A percentile compares a stretch with the other conserved stretches of the same genome.
Evolutionary conservation across 2,113 vertebrate species (phyloP).

Genomic region (Astur gentilis): DNA sequence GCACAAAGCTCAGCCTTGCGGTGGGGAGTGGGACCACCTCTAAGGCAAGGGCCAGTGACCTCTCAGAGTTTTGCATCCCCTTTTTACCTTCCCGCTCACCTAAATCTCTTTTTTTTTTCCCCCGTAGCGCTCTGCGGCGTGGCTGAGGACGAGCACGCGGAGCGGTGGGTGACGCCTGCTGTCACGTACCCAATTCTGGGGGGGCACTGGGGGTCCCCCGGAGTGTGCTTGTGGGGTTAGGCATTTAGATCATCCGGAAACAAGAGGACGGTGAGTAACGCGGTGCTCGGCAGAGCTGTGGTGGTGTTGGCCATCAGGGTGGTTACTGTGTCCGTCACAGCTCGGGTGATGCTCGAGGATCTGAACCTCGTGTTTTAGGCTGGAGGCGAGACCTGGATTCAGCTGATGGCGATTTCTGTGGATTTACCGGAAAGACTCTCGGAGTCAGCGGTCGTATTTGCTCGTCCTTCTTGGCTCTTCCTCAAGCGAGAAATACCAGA

Average conservation of each 20-base stretch:
- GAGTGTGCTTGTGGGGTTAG: accelerated
- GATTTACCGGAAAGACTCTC: neutral
- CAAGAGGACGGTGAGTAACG: accelerated
- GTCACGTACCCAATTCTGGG: accelerated
- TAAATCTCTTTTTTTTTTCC: neutral
- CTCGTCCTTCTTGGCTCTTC: neutral
- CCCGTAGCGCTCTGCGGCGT: neutral
- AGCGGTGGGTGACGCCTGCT: accelerated
- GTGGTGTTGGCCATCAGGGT: neutral
- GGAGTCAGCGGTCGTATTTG: neutral
- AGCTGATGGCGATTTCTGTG: neutral
- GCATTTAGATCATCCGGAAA: neutral
- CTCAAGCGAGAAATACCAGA: neutral
- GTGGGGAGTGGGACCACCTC: neutral
- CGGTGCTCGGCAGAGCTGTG: neutral
- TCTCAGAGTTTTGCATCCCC: neutral
- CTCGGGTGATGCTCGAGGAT: accelerated
- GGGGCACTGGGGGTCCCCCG: neutral
- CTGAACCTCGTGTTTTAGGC: neutral
- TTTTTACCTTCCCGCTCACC: neutral
- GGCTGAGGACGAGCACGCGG: neutral
- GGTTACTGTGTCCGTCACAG: neutral
- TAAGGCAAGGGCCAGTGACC: accelerated
- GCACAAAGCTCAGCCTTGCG: neutral
- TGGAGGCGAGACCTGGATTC: neutral